Evolutionary conservation across 2,888 invertebrate genomes (phyloP), one percentile per base, ranked within the genome.

Genomic region (Parapristionchus giblindavisi): DNA sequence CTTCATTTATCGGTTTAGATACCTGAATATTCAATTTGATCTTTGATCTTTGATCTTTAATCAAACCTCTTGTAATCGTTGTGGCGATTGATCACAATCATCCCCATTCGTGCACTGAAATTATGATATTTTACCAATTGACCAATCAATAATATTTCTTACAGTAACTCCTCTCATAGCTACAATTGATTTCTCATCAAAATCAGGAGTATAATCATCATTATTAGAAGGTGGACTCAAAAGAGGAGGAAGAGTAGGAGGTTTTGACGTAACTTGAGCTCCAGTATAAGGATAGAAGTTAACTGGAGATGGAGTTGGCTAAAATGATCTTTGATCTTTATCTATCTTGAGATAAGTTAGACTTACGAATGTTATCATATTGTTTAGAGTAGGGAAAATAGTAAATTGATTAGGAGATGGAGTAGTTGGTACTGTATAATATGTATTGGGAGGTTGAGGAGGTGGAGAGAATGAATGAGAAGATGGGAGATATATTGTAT

Each of bases 1-100:
- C 85, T 32, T 82, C 83, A n/a, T 66, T 75, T 17, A 65, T 63
- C 38, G 32, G 38, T 1, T 29, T 40, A 29, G 32, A 40, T 34
- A 51, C 51, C 48, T 58, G 63, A 52, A 27, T 34, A 24, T 51
- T 66, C 17, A 4, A 34, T 14, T 2, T 36, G 60, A 34, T 58
- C 58, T 60, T 60, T 60, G 60, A n/a, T 34, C 36, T 14, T 40
- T 43, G 40, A 27, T 24, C n/a, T n/a, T n/a, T n/a, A n/a, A n/a
- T n/a, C n/a, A n/a, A n/a, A n/a, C n/a, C n/a, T n/a, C n/a, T n/a
- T n/a, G n/a, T n/a, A n/a, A n/a, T n/a, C n/a, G n/a, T n/a, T n/a
- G n/a, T n/a, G n/a, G n/a, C n/a, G n/a, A n/a, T n/a, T n/a, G n/a
- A n/a, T n/a, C n/a, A n/a, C n/a, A n/a, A n/a, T n/a, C n/a, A n/a